Evolutionary conservation across 2,797 vertebrate species (phyloP), one percentile per base, ranked within the genome.

Genomic region (Syncerus caffer): DNA sequence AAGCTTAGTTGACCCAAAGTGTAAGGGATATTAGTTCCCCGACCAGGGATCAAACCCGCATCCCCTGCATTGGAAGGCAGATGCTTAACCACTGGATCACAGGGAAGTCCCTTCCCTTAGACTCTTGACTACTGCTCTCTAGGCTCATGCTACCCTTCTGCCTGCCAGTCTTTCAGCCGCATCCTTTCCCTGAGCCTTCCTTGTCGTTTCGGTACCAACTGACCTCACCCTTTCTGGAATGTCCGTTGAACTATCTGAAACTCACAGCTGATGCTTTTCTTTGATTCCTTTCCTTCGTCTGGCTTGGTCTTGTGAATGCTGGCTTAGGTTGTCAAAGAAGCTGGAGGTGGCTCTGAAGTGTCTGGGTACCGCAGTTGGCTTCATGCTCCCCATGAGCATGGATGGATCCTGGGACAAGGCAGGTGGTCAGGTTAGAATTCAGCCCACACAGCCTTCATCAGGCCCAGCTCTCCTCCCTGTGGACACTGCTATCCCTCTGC

Each of bases 181-280:
- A 1, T 85, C 57, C 21, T 50, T 89, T 87, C 19, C 34, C n/a
- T 34, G 38, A 90, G 27, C 45, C 50, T 83, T 42, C 19, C 31
- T 74, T 45, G 23, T 71, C 21, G n/a, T 71, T 71, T 96, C 29
- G 0, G 34, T 82, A 42, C 21, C 79, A 57, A 31, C 15, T 45
- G 50, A 89, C 29, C 31, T 94, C 12, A 16, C 45, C 64, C 67
- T 80, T 85, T 82, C 45, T 11, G 57, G 34, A 94, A 55, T 19
- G 95, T 94, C 17, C 9, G 45, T 57, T 80, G n/a, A 55, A 62
- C 50, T 76, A 7, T 53, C 78, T 92, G 82, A 85, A 83, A 93
- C 29, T 90, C 38, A 62, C 15, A 79, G 74, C 62, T 19, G 19
- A 13, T 76, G 19, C 34, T n/a, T 71, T 58, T 74, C n/a, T 78